These are phyloP conservation scores for Sebastes fasciatus DNA, from an alignment of 2,113 vertebrate genomes.

Conservation along the genomic window DNA sequence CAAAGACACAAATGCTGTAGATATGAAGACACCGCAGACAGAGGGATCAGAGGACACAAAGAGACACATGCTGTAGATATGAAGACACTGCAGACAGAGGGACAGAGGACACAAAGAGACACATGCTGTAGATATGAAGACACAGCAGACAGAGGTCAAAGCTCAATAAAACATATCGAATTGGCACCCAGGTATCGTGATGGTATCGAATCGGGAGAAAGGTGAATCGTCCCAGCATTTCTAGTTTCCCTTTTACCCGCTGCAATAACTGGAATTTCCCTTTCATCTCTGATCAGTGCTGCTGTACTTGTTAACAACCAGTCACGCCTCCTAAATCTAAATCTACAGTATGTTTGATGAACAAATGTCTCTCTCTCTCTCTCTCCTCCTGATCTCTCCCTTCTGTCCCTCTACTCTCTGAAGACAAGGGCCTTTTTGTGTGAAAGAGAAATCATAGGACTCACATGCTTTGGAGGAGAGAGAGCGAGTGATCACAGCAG, in stretches of 20 bases:
- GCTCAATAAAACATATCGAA: no score
- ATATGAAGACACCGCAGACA: no score
- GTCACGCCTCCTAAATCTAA: constrained; percentile 49
- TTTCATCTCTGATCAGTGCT: neutral
- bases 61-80: no score
- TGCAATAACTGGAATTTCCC: neutral
- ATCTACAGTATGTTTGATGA: constrained; percentile 35
- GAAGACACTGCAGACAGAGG: no score
- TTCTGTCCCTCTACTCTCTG: constrained; percentile 63
- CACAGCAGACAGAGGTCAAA: no score
- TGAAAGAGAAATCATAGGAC: constrained; percentile 79
- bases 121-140: no score
- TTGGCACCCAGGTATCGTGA: no score
- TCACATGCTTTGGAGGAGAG: constrained; percentile 82
- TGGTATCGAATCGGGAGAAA: no score
- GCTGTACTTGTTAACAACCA: constrained; percentile 21
- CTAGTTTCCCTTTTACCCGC: neutral
- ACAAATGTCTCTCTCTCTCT: constrained; percentile 54
- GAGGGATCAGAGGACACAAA: no score
- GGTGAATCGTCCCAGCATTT: neutral
- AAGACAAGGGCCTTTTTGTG: constrained; percentile 85
- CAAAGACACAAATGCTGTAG: no score
- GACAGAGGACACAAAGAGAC: no score
- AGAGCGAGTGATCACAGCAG: constrained; percentile 62
- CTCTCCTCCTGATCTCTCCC: constrained; percentile 56